A percentile compares a stretch with the other conserved stretches of the same genome.
Evolutionary conservation across 2,113 vertebrate species (phyloP).

Genomic region (Odontophorus gujanensis): DNA sequence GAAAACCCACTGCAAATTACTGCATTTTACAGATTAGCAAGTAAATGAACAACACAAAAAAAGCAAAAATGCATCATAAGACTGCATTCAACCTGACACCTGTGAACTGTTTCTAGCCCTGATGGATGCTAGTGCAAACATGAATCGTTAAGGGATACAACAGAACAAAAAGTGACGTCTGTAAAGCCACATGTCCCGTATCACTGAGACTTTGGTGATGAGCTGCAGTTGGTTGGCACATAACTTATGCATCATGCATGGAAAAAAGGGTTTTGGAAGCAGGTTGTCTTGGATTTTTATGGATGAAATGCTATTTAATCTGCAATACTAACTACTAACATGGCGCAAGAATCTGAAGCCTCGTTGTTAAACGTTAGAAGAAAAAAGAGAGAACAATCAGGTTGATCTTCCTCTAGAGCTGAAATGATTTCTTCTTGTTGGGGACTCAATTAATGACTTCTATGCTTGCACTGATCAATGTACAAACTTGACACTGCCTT

Average conservation of each 20-base stretch:
- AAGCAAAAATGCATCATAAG: background rate
- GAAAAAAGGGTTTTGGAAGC: background rate
- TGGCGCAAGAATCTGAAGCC: background rate
- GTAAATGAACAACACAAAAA: slow-evolving; percentile 25
- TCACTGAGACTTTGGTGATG: background rate
- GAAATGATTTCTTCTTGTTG: background rate
- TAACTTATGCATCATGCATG: background rate
- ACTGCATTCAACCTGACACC: background rate
- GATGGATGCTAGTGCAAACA: background rate
- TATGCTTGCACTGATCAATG: background rate
- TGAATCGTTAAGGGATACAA: background rate
- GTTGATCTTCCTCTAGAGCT: background rate
- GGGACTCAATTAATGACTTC: background rate
- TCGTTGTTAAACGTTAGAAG: background rate
- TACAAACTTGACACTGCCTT: background rate
- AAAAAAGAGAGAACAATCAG: background rate
- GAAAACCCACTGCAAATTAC: slow-evolving; percentile 30
- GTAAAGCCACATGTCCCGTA: background rate
- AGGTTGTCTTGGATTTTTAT: background rate
- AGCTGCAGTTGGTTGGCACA: background rate
- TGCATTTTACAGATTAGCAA: slow-evolving; percentile 35
- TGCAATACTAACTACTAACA: background rate
- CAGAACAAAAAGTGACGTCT: background rate
- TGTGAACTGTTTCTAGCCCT: background rate
- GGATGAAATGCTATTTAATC: background rate